Conservation (phyloP, 2,888 invertebrate species). For the Trichopria drosophilae region DNA sequence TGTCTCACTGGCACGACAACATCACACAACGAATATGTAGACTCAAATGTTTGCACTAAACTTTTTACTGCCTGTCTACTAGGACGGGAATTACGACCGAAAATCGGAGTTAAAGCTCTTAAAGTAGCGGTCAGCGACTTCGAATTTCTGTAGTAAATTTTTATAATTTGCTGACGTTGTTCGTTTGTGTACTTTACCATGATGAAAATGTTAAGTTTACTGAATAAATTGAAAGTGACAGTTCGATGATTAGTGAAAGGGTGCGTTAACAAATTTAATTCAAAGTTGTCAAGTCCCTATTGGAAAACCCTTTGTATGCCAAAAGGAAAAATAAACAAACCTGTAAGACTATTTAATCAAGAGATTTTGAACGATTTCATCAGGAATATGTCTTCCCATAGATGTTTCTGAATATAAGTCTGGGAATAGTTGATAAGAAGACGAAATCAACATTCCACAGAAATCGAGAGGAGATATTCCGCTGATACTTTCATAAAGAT, state of each 20-base stretch:
- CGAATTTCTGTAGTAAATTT: not conserved
- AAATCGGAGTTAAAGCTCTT: conserved; percentile 4
- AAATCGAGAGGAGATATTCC: too few relatives aligned
- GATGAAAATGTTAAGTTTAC: not conserved
- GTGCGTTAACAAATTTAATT: not conserved
- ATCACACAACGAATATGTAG: not conserved
- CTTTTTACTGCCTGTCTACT: not conserved
- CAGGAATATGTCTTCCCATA: too few relatives aligned
- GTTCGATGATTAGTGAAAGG: too few relatives aligned
- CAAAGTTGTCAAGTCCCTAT: not conserved
- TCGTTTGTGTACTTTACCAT: conserved; percentile 2
- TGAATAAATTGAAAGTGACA: not conserved
- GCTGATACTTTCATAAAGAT: too few relatives aligned
- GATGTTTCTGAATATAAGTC: too few relatives aligned
- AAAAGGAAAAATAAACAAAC: too few relatives aligned
- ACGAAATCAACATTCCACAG: too few relatives aligned
- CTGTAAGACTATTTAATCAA: too few relatives aligned
- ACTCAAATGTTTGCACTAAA: not conserved
- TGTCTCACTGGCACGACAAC: conserved; percentile 2
- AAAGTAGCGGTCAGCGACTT: not conserved
- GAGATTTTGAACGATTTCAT: too few relatives aligned
- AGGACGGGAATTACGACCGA: conserved; percentile 2
- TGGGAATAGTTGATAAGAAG: too few relatives aligned
- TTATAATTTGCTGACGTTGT: not conserved
- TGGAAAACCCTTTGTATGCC: conserved; percentile 3